Percentiles rank a stretch among this genome's conserved stretches.
phyloP scores from a whole-genome alignment of 2,888 invertebrate genomes.

The Timandra comae region DNA sequence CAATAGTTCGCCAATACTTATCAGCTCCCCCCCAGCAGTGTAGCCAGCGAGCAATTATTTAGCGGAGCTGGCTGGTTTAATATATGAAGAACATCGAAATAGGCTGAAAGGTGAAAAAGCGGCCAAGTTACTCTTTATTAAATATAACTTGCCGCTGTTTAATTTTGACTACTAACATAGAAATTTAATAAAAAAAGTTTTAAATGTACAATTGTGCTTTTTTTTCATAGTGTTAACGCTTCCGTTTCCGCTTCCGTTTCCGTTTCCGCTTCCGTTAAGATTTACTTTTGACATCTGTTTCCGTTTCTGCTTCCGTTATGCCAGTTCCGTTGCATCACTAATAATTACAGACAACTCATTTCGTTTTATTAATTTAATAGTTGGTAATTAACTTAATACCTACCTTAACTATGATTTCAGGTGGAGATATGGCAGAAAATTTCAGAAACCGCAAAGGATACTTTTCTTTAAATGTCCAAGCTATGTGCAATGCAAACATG shows the following conservation, averaged over 20 bases:
- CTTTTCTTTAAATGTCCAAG: slow-evolving; percentile 20
- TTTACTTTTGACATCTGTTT: slow-evolving; percentile 13
- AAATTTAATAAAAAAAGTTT: slow-evolving; percentile 3
- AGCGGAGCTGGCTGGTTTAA: slow-evolving; percentile 12
- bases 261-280: slow-evolving; percentile 6
- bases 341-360: not conserved
- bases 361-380: too few species aligned
- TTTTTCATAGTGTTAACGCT: slow-evolving; percentile 3
- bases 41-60: slow-evolving; percentile 9
- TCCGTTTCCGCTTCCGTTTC: slow-evolving; percentile 4
- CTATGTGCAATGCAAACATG: slow-evolving; percentile 13
- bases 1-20: slow-evolving; percentile 11
- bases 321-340: slow-evolving; percentile 11
- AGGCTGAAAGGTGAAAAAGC: slow-evolving; percentile 9
- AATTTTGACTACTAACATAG: too few species aligned
- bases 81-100: slow-evolving; percentile 7
- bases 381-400: slow-evolving; percentile 6
- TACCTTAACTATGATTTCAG: too few species aligned
- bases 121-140: too few species aligned
- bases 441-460: slow-evolving; percentile 17
- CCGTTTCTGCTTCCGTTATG: slow-evolving; percentile 12
- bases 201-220: slow-evolving; percentile 2
- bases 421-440: slow-evolving; percentile 8
- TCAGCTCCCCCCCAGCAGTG: slow-evolving; percentile 9
- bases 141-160: slow-evolving; percentile 12